phyloP scores from a whole-genome alignment of 1,140 invertebrate species.

The Dolichoris vasculosae region DNA sequence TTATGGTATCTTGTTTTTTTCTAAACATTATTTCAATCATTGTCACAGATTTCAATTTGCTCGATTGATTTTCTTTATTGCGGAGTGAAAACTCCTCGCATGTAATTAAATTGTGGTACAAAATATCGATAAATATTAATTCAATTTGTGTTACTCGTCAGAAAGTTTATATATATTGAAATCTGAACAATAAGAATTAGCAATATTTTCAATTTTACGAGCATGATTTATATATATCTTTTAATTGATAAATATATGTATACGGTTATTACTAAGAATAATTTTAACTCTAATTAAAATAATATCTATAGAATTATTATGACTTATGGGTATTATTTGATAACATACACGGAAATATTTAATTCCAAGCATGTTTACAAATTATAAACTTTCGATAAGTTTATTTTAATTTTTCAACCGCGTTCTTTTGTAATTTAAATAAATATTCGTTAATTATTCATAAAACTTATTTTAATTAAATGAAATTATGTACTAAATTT shows the following conservation, averaged over 20 bases:
- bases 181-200: not conserved
- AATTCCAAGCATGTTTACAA: not conserved
- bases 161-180: not conserved
- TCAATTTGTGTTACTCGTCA: not conserved
- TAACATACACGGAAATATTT: not conserved
- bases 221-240: no score
- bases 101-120: not conserved
- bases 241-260: not conserved
- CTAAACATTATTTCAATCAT: not conserved
- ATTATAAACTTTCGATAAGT: not conserved
- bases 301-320: not conserved
- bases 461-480: not conserved
- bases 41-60: not conserved
- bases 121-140: not conserved
- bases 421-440: not conserved
- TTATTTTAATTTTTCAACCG: not conserved
- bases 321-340: not conserved
- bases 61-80: constrained; percentile 5
- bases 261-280: not conserved
- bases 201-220: not conserved
- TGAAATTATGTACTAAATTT: not conserved
- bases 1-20: not conserved
- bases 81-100: not conserved
- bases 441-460: not conserved
- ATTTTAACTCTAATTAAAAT: not conserved